Conservation (phyloP, 2,797 vertebrate genomes). For the Psittacula echo region DNA sequence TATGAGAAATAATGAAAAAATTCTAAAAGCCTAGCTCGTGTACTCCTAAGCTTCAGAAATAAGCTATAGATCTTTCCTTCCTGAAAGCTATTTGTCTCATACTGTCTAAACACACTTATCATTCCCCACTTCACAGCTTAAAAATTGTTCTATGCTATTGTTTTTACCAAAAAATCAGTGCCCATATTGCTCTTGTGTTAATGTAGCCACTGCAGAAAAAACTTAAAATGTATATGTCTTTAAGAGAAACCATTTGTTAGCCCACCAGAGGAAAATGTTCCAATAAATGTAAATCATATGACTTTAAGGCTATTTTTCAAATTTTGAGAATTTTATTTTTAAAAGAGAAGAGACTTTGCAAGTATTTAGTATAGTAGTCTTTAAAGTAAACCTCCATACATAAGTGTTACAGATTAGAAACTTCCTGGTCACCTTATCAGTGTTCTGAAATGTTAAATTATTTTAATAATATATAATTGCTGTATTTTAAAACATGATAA, state of each 20-base stretch:
- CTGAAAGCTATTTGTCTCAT: neutral
- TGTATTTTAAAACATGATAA: neutral
- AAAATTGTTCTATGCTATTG: neutral
- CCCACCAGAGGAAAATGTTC: neutral
- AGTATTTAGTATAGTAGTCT: neutral
- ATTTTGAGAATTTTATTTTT: neutral
- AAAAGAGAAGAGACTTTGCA: neutral
- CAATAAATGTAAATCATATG: neutral
- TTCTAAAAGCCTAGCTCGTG: neutral
- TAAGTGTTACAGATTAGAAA: neutral
- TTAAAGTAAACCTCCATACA: neutral
- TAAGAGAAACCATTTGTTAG: neutral
- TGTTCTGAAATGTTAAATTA: neutral
- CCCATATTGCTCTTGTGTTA: neutral
- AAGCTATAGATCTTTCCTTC: neutral
- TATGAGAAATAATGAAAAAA: neutral
- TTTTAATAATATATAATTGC: neutral
- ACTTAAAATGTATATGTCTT: neutral
- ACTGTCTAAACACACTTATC: neutral
- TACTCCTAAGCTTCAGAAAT: neutral
- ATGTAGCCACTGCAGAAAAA: neutral
- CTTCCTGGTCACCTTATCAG: neutral
- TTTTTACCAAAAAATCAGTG: neutral
- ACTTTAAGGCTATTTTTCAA: neutral
- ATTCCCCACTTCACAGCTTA: neutral